A percentile compares a stretch with the other conserved stretches of the same genome.
Evolutionary conservation across 2,113 vertebrate species (phyloP).

Genomic region (Aviceda subcristata): DNA sequence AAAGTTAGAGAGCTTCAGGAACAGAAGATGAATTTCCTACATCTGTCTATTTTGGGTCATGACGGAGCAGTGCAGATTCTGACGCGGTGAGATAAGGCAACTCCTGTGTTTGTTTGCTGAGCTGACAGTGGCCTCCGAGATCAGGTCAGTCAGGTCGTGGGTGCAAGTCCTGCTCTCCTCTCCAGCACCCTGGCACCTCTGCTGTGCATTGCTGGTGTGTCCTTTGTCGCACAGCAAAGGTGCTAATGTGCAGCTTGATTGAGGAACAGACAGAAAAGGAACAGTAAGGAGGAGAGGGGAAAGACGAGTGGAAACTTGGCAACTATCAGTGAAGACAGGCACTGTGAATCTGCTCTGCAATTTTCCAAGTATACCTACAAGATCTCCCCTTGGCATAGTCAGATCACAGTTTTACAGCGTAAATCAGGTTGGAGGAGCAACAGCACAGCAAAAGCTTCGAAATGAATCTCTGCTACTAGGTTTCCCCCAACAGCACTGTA

Average conservation of each 20-base stretch:
- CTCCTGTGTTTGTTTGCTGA: not conserved
- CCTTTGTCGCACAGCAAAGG: not conserved
- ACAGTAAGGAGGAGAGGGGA: not conserved
- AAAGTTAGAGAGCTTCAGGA: not conserved
- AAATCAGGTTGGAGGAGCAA: not conserved
- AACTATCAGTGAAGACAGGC: not conserved
- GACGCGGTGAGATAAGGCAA: not conserved
- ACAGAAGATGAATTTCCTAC: not conserved
- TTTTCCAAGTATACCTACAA: not conserved
- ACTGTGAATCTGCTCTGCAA: not conserved
- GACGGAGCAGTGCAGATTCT: not conserved
- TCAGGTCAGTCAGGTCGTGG: not conserved
- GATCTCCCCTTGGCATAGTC: not conserved
- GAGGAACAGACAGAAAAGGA: not conserved
- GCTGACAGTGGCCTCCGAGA: not conserved
- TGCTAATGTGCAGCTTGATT: not conserved
- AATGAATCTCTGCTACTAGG: not conserved
- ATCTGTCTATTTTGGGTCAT: not conserved
- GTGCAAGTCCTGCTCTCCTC: not conserved
- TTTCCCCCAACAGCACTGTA: not conserved
- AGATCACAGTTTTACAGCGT: not conserved
- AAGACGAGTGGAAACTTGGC: not conserved
- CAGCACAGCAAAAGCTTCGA: not conserved
- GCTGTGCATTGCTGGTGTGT: not conserved
- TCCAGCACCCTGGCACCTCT: not conserved